These are phyloP conservation scores for Drosophila nannoptera DNA, from an alignment of 1,140 invertebrate genomes.

Conservation along the genomic window DNA sequence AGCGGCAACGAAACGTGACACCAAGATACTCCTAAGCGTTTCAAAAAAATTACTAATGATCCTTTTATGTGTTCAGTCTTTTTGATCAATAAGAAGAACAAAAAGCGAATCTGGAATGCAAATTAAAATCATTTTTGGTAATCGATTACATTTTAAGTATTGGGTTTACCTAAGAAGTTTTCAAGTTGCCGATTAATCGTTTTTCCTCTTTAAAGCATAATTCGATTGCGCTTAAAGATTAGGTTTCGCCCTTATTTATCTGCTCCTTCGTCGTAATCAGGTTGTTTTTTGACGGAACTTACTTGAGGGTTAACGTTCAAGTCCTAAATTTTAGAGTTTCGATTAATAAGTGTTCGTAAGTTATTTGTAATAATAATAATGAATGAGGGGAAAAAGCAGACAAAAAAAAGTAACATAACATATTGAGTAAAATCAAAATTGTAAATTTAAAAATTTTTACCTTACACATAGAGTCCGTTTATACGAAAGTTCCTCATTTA, in stretches of 20 bases:
- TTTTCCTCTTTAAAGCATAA: not conserved
- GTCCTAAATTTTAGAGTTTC: constrained; percentile 42
- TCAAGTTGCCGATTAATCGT: not conserved
- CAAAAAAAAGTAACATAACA: constrained; percentile 33
- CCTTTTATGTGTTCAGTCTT: constrained; percentile 38
- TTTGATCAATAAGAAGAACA: constrained; percentile 33
- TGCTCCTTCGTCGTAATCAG: constrained; percentile 7
- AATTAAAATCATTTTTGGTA: not conserved
- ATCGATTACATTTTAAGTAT: not conserved
- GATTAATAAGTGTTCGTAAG: constrained; percentile 27
- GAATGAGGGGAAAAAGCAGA: constrained; percentile 30
- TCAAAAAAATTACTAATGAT: constrained; percentile 29
- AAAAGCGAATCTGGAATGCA: constrained; percentile 23
- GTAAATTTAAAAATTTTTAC: constrained; percentile 42
- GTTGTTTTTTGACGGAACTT: not conserved
- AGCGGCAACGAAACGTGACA: constrained; percentile 24
- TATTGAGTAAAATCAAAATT: constrained; percentile 30
- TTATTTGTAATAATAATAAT: constrained; percentile 13
- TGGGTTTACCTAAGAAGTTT: constrained; percentile 23
- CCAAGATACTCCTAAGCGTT: constrained; percentile 22
- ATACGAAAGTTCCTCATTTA: constrained; percentile 38
- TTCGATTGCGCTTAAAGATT: constrained; percentile 1
- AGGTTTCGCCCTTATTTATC: not conserved
- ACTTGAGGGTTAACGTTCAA: constrained; percentile 32
- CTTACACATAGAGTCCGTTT: constrained; percentile 47